These are phyloP conservation scores for Plumapathes pennacea DNA, from an alignment of 92 coral and sea anemone genomes.

Conservation along the genomic window DNA sequence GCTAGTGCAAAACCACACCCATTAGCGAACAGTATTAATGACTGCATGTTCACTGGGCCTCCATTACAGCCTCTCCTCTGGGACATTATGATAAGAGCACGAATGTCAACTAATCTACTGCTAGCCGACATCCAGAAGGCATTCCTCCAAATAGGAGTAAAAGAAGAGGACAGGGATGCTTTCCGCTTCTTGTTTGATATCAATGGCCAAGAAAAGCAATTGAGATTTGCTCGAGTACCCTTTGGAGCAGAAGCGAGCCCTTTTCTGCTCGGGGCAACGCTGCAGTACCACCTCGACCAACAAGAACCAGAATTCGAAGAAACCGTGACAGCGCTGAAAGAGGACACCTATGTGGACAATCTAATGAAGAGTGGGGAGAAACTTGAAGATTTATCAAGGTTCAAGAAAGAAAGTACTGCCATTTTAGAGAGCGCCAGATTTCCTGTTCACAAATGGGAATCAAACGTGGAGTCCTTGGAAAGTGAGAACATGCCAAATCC, in stretches of 20 bases:
- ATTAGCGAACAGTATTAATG: slow-evolving; percentile 29
- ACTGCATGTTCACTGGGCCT: slow-evolving; percentile 47
- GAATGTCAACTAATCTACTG: slow-evolving; percentile 52
- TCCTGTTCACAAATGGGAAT: slow-evolving; percentile 52
- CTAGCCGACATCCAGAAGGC: slow-evolving; percentile 52
- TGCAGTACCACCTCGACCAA: slow-evolving; percentile 31
- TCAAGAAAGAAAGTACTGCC: slow-evolving; percentile 26
- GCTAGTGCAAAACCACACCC: slow-evolving; percentile 41
- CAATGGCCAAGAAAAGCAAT: slow-evolving; percentile 34
- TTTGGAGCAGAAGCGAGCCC: slow-evolving; percentile 62
- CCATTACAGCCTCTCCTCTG: slow-evolving; percentile 57
- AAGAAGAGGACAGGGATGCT: slow-evolving; percentile 51
- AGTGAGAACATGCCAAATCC: slow-evolving; percentile 10
- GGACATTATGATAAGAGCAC: slow-evolving; percentile 47
- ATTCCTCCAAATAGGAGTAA: slow-evolving; percentile 46
- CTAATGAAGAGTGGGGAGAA: slow-evolving; percentile 25
- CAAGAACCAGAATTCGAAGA: slow-evolving; percentile 8
- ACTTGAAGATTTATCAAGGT: slow-evolving; percentile 8
- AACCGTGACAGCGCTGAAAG: slow-evolving; percentile 25
- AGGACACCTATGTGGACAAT: slow-evolving; percentile 55
- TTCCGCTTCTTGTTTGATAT: slow-evolving; percentile 61
- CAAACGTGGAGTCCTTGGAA: slow-evolving; percentile 7
- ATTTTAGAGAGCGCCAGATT: slow-evolving; percentile 43
- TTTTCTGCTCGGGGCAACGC: slow-evolving; percentile 32
- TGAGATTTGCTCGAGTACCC: slow-evolving; percentile 47